Base-by-base conservation (phyloP, 2,888 invertebrate species). In the Leucania comma region DNA sequence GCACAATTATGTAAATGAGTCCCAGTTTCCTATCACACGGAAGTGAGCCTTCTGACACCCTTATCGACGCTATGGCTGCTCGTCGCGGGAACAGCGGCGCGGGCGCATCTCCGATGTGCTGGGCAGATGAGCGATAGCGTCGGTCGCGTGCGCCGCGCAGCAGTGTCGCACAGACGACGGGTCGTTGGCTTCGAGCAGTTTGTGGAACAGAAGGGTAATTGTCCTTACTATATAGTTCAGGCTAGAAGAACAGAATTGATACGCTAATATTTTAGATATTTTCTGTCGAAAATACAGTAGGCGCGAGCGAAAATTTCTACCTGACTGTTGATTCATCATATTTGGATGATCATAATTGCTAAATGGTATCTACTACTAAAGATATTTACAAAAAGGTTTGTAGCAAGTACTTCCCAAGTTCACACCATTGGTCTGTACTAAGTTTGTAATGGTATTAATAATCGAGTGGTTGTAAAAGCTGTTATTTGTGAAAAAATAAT, bases 61-160 rank as follows among this genome's bases (percentile, higher is more conserved):
- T 38, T 22, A n/a, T 54, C 26, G 10, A 17, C 14, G 38, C 17
- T 24, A 3, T 62, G 65, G 66, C 54, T 17, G 74, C 61, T 59
- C 68, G 66, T 35, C 72, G 61, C 65, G 67, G 71, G 61, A 68
- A 80, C 71, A 57, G 51, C 65, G 54, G 56, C 60, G 65, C 77
- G 63, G 51, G 56, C 60, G 62, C 77, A 68, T 81, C 81, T 77
- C 35, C 67, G 73, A 81, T 80, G 73, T 65, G 67, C 60, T 66
- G 69, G 57, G 62, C 66, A 71, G 81, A 77, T 80, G 57, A 61
- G 26, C 68, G 84, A 84, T 84, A 83, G 65, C 68, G 75, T 80
- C 80, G 84, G 58, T 80, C 75, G 72, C 80, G 73, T 80, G 83
- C 70, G 64, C 80, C 53, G 67, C 60, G 61, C 54, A 64, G 70